Evolutionary conservation across 2,113 vertebrate species (phyloP), one percentile per base, ranked within the genome.

Genomic region (Bucco capensis): DNA sequence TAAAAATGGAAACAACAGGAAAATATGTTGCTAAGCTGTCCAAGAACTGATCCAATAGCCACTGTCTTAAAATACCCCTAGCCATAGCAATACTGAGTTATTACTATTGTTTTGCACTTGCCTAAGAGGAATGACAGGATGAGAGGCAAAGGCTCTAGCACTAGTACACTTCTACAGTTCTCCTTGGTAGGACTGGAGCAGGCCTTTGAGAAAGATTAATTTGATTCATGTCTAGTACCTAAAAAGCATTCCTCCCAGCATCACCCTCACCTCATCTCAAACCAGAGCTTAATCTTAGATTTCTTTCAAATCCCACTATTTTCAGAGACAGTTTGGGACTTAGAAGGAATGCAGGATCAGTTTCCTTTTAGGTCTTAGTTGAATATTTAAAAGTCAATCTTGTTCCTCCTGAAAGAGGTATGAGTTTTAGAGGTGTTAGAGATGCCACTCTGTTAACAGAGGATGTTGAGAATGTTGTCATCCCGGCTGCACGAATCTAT

Each of bases 1-100:
- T 69, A 83, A 75, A 90, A 80, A 77, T 38, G 50, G 70, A 91
- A 95, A 71, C 69, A 85, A 65, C 30, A 37, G 61, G 73, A 93
- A 94, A 95, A 88, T 27, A 42, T 7, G 30, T 19, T 86, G 18
- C 42, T 86, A 22, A 88, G 37, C 33, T 54, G 28, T 57, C 65
- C 49, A 74, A 74, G 72, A 83, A 83, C 21, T 64, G 64, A 80
- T 67, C 46, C 25, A 44, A 53, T 4, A 69, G 53, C 25, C 49
- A 50, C 61, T 40, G 57, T 38, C 80, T 91, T 37, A 77, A 93
- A 94, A 90, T 62, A 90, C 19, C 16, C n/a, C 75, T 38, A 38
- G 22, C 40, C n/a, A 11, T 25, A 42, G 7, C 0, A 0, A 38
- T 58, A 30, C 23, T 24, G 28, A 79, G 46, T 79, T 89, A 42